These are phyloP conservation scores for Elegia similella DNA, from an alignment of 2,888 invertebrate species.

Conservation along the genomic window DNA sequence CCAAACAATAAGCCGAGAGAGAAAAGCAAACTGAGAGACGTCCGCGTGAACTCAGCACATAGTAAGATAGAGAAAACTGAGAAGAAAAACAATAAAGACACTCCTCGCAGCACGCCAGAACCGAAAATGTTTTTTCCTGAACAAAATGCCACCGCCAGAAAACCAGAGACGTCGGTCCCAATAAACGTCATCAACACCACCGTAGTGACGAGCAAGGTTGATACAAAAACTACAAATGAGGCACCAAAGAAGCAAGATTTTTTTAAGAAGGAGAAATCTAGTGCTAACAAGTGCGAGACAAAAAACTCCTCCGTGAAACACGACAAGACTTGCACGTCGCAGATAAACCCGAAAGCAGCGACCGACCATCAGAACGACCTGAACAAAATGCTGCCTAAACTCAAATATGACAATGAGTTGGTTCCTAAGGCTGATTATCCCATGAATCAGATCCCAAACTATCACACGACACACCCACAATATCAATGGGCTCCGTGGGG, in stretches of 20 bases:
- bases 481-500: conserved; percentile 84
- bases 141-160: conserved; percentile 55
- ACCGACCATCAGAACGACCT: conserved; percentile 63
- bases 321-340: conserved; percentile 66
- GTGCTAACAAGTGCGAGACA: conserved; percentile 56
- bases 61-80: conserved; percentile 72
- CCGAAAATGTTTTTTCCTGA: conserved; percentile 77
- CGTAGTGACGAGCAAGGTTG: conserved; percentile 61
- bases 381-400: conserved; percentile 79
- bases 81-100: conserved; percentile 63
- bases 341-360: conserved; percentile 57
- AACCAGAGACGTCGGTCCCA: conserved; percentile 72
- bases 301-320: conserved; percentile 68
- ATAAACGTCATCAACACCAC: conserved; percentile 72
- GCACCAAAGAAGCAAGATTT: conserved; percentile 76
- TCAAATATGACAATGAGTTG: conserved; percentile 77
- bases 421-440: conserved; percentile 83
- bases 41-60: conserved; percentile 74
- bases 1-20: conserved; percentile 64
- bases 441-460: conserved; percentile 85
- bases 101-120: conserved; percentile 68
- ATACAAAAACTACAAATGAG: conserved; percentile 58
- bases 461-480: conserved; percentile 83
- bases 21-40: conserved; percentile 72
- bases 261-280: conserved; percentile 77